phyloP scores from a whole-genome alignment of 2,888 invertebrate genomes.

The Carabus problematicus region DNA sequence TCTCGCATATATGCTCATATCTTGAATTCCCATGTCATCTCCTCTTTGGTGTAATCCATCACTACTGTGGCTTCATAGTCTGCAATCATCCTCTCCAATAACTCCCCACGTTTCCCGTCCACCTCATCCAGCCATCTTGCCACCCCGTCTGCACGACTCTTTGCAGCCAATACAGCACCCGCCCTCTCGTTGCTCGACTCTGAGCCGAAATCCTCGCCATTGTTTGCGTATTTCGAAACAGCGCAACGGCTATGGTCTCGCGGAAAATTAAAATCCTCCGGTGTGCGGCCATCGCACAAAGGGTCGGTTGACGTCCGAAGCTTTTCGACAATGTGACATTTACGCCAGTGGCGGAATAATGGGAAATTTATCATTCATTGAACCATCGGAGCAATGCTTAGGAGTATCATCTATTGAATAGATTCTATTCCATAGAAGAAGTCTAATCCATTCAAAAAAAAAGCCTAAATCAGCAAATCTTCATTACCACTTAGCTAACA shows the following conservation, averaged over 20 bases:
- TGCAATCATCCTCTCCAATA: conserved; percentile 13
- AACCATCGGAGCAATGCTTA: background rate
- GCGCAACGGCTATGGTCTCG: conserved; percentile 21
- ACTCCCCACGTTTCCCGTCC: conserved; percentile 10
- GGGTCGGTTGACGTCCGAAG: conserved; percentile 30
- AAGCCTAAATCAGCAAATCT: too few relatives aligned
- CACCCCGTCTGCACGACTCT: background rate
- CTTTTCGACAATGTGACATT: conserved; percentile 31
- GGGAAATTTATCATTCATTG: background rate
- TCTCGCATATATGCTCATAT: conserved; percentile 29
- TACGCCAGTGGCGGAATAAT: conserved; percentile 3
- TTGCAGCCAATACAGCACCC: background rate
- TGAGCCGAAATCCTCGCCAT: conserved; percentile 30
- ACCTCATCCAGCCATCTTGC: background rate
- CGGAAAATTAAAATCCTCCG: conserved; percentile 39
- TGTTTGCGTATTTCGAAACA: conserved; percentile 39
- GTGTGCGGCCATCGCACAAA: conserved; percentile 33
- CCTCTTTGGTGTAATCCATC: conserved; percentile 33
- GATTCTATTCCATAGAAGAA: too few relatives aligned
- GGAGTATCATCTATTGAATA: too few relatives aligned
- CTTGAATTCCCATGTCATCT: conserved; percentile 37
- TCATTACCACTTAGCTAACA: too few relatives aligned
- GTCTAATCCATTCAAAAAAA: too few relatives aligned
- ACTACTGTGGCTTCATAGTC: conserved; percentile 27
- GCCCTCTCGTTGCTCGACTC: background rate